Conservation (phyloP, 2,797 vertebrate genomes). For the Periophthalmus magnuspinnatus region DNA sequence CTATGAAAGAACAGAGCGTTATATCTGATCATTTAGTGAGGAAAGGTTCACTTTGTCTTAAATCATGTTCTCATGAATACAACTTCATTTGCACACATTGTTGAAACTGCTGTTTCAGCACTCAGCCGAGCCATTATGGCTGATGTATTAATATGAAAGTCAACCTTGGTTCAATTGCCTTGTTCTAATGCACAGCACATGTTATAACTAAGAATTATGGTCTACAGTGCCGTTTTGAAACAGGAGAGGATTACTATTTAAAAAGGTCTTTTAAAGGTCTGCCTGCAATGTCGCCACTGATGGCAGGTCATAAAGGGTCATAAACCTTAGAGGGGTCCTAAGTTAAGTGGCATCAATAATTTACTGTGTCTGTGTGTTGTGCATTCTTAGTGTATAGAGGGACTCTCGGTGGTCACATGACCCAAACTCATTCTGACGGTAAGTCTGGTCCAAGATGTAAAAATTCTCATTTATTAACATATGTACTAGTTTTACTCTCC, state of each 20-base stretch:
- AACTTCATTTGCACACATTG: background rate
- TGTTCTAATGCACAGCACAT: constrained; percentile 17
- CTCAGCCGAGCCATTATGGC: constrained; percentile 4
- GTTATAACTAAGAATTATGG: constrained; percentile 27
- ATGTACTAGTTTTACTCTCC: background rate
- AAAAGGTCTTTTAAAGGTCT: constrained; percentile 38
- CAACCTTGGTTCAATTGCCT: constrained; percentile 29
- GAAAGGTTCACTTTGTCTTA: background rate
- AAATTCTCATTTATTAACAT: background rate
- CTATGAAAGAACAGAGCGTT: background rate
- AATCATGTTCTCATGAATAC: constrained; percentile 10
- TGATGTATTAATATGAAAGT: constrained; percentile 43
- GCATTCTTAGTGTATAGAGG: constrained; percentile 27
- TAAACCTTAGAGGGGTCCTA: constrained; percentile 45
- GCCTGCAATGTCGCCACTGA: constrained; percentile 48
- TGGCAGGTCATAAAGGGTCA: constrained; percentile 50
- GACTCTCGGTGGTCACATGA: constrained; percentile 13
- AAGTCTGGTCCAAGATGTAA: background rate
- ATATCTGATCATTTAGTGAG: background rate
- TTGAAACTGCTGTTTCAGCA: constrained; percentile 2
- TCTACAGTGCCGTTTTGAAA: constrained; percentile 32
- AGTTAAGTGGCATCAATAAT: constrained; percentile 62
- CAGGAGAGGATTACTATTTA: constrained; percentile 35
- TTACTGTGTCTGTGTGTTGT: constrained; percentile 36
- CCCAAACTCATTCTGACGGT: background rate